Conservation (phyloP, 2,888 invertebrate genomes). For the Morpho deidamia region DNA sequence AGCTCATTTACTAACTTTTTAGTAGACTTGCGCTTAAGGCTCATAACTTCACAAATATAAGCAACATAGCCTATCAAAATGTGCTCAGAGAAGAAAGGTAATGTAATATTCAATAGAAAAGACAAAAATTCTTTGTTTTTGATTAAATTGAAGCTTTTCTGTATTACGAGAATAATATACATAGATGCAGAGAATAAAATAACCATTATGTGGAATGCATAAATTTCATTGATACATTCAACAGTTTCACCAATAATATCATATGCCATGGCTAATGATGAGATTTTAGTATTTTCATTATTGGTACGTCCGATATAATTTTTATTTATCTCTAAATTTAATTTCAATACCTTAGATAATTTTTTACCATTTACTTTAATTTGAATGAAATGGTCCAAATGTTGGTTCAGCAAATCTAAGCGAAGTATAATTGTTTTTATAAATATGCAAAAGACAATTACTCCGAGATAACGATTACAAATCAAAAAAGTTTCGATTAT, state of each 20-base stretch:
- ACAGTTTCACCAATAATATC: conserved; percentile 30
- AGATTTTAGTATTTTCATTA: conserved; percentile 11
- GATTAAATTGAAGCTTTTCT: conserved; percentile 43
- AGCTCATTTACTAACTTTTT: conserved; percentile 49
- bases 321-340: conserved; percentile 3
- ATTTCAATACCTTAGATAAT: conserved; percentile 1
- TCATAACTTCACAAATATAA: conserved; percentile 41
- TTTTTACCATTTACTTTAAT: conserved; percentile 25
- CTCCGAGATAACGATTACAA: conserved; percentile 13
- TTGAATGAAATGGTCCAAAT: conserved; percentile 38
- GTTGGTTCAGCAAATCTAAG: conserved; percentile 39
- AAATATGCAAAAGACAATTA: conserved; percentile 36
- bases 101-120: conserved; percentile 32
- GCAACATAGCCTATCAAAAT: conserved; percentile 6
- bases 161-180: conserved; percentile 45
- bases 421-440: conserved; percentile 38
- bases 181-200: conserved; percentile 44
- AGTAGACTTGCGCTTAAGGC: conserved; percentile 37
- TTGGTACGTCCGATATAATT: neutral
- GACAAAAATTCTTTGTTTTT: conserved; percentile 29
- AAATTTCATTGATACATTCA: conserved; percentile 42
- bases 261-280: conserved; percentile 32
- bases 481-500: conserved; percentile 3
- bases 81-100: conserved; percentile 39
- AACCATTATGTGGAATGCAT: conserved; percentile 47